Conservation (phyloP, 2,888 invertebrate species). For the Celastrina argiolus region DNA sequence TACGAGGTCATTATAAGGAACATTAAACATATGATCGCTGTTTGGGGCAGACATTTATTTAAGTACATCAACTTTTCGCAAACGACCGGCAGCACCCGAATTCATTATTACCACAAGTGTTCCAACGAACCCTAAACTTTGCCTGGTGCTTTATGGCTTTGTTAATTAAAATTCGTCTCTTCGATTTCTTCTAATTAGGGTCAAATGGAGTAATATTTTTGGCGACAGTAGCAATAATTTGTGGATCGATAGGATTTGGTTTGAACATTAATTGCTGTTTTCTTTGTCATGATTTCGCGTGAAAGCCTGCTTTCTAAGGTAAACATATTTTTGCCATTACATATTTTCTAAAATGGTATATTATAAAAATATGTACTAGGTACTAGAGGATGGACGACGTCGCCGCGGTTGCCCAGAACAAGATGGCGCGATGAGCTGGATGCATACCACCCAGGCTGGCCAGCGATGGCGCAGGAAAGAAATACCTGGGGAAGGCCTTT, state of each 20-base stretch:
- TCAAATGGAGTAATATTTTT: conserved; percentile 2
- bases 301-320: not conserved
- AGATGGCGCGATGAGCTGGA: too few relatives aligned
- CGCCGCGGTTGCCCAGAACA: too few relatives aligned
- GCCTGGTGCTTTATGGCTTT: conserved; percentile 51
- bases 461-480: too few relatives aligned
- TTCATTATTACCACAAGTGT: conserved; percentile 45
- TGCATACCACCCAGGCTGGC: too few relatives aligned
- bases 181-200: not conserved
- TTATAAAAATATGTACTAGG: too few relatives aligned
- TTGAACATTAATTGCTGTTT: not conserved
- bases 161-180: conserved; percentile 16
- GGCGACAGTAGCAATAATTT: not conserved
- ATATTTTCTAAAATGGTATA: too few relatives aligned
- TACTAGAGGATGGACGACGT: too few relatives aligned
- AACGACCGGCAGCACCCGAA: conserved; percentile 64
- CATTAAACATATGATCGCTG: conserved; percentile 68
- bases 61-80: conserved; percentile 69
- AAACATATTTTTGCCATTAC: too few relatives aligned
- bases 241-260: not conserved
- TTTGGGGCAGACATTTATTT: conserved; percentile 66
- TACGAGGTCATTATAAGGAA: conserved; percentile 70
- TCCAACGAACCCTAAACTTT: conserved; percentile 53
- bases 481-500: too few relatives aligned
- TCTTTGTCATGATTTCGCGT: not conserved